Conservation (phyloP, 2,113 vertebrate species). For the Mus musculus region GRCm39 chr12:104180501-104181000, state of each 20-base stretch:
- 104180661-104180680: too few species aligned
- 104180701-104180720: neutral
- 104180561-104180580: neutral
- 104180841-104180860: neutral
- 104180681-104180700: neutral
- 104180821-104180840: neutral
- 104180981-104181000: fast-evolving
- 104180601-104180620: neutral
- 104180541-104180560: neutral
- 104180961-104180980: fast-evolving
- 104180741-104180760: neutral
- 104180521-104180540: neutral
- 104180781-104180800: neutral
- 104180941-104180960: fast-evolving
- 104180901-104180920: neutral
- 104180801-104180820: neutral
- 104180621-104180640: too few species aligned
- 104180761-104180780: neutral
- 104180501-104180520: neutral
- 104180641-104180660: fast-evolving
- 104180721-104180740: fast-evolving
- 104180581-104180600: neutral
- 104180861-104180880: too few species aligned
- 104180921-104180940: neutral
- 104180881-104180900: too few species aligned